Conservation (phyloP, 2,113 vertebrate species). For the Tenrec ecaudatus region DNA sequence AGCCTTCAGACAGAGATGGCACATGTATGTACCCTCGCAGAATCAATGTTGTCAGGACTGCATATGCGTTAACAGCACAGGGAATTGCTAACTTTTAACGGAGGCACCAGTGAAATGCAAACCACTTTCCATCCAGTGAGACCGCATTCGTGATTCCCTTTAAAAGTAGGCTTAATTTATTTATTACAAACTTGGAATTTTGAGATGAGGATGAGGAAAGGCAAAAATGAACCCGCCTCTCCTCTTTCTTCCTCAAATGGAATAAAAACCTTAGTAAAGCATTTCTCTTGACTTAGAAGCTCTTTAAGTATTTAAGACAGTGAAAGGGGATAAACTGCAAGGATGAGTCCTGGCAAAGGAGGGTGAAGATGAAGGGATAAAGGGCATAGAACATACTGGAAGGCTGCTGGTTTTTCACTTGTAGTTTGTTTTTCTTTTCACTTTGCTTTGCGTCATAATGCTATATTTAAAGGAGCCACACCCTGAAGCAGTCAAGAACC, state of each 20-base stretch:
- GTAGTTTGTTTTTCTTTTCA: background rate
- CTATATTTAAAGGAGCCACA: background rate
- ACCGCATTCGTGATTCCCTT: background rate
- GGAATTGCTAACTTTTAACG: slow-evolving; percentile 41
- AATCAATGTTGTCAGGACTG: slow-evolving; percentile 22
- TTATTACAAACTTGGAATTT: slow-evolving; percentile 32
- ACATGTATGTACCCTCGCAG: slow-evolving; percentile 7
- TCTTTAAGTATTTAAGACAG: background rate
- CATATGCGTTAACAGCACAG: slow-evolving; percentile 13
- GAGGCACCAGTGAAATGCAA: background rate
- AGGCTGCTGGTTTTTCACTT: background rate
- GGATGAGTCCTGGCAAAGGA: background rate
- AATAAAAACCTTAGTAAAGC: background rate
- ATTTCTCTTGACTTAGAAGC: background rate
- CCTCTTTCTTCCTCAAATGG: background rate
- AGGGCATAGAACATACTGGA: background rate
- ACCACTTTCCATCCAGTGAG: background rate
- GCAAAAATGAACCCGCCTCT: background rate
- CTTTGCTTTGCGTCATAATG: background rate
- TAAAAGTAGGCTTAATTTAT: slow-evolving; percentile 51
- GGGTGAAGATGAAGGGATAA: background rate
- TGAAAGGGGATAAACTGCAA: background rate
- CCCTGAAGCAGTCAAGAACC: background rate
- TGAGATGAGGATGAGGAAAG: background rate
- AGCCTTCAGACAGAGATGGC: slow-evolving; percentile 3